A percentile compares a stretch with the other conserved stretches of the same genome.
These are phyloP conservation scores for Spodoptera frugiperda DNA, from an alignment of 1,140 invertebrate species.

Conservation along the genomic window DNA sequence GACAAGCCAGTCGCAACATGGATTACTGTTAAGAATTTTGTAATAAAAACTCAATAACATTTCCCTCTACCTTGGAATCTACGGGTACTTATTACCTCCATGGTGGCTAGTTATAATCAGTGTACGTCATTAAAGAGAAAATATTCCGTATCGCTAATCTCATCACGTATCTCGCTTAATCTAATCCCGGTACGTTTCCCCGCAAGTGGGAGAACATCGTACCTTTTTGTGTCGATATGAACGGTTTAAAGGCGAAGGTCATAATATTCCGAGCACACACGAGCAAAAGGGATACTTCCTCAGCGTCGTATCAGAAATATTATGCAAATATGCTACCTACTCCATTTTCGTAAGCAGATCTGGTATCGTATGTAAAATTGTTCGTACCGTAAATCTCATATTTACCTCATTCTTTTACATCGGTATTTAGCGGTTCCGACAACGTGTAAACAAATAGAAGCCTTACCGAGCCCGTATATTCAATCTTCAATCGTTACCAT, in stretches of 20 bases:
- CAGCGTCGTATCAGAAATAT: constrained; percentile 59
- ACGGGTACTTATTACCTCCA: neutral
- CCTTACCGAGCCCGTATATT: neutral
- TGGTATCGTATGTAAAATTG: constrained; percentile 55
- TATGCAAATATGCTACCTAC: constrained; percentile 68
- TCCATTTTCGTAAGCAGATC: constrained; percentile 57
- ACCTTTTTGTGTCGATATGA: constrained; percentile 44
- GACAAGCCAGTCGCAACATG: neutral
- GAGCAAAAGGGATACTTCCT: constrained; percentile 54
- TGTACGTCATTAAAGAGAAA: constrained; percentile 14
- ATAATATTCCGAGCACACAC: constrained; percentile 52
- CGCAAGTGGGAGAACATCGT: constrained; percentile 28
- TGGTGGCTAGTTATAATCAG: neutral
- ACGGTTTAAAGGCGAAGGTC: constrained; percentile 43
- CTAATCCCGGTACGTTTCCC: constrained; percentile 41
- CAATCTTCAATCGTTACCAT: constrained; percentile 12
- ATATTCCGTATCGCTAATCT: constrained; percentile 35
- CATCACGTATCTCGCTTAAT: constrained; percentile 47
- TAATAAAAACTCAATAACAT: neutral
- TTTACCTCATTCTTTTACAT: constrained; percentile 48
- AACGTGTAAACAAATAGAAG: constrained; percentile 9
- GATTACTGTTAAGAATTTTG: neutral
- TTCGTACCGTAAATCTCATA: constrained; percentile 55
- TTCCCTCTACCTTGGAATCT: neutral
- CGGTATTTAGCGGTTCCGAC: constrained; percentile 3